These are phyloP conservation scores for Allygus modestus DNA, from an alignment of 2,888 invertebrate species.

Conservation along the genomic window DNA sequence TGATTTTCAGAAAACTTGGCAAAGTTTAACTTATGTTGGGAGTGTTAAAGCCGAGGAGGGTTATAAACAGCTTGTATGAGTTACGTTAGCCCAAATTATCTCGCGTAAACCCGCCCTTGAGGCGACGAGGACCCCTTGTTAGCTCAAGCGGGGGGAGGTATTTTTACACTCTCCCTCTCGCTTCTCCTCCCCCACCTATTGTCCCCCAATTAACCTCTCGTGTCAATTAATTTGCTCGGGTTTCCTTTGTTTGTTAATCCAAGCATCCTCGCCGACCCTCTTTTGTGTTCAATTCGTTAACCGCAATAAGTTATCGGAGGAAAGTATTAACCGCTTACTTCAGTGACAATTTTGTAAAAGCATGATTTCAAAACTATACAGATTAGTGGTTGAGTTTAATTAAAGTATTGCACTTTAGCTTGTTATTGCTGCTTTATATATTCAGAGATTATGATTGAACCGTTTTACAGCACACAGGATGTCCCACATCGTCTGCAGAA, in stretches of 20 bases:
- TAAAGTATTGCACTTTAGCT: too few relatives aligned
- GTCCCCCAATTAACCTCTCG: slow-evolving; percentile 27
- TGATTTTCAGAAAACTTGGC: too few relatives aligned
- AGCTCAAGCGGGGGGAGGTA: slow-evolving; percentile 27
- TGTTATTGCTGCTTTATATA: too few relatives aligned
- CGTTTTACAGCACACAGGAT: too few relatives aligned
- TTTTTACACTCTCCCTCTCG: not conserved
- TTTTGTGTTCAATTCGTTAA: not conserved
- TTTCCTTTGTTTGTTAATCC: slow-evolving; percentile 18
- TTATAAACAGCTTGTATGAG: not conserved
- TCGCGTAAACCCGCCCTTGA: not conserved
- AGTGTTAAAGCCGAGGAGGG: too few relatives aligned
- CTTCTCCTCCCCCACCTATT: not conserved
- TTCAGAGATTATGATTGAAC: too few relatives aligned
- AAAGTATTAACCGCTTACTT: too few relatives aligned
- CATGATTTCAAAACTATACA: too few relatives aligned
- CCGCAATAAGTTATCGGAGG: not conserved
- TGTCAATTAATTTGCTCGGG: slow-evolving; percentile 21
- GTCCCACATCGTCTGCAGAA: too few relatives aligned
- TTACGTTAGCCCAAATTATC: not conserved
- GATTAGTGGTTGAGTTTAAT: too few relatives aligned
- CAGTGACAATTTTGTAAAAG: too few relatives aligned
- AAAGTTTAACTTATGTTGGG: too few relatives aligned
- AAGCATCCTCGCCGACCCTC: not conserved
- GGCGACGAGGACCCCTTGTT: not conserved